A percentile compares a stretch with the other conserved stretches of the same genome.
phyloP scores from a whole-genome alignment of 2,113 vertebrate genomes.

The Lipophrys pholis region DNA sequence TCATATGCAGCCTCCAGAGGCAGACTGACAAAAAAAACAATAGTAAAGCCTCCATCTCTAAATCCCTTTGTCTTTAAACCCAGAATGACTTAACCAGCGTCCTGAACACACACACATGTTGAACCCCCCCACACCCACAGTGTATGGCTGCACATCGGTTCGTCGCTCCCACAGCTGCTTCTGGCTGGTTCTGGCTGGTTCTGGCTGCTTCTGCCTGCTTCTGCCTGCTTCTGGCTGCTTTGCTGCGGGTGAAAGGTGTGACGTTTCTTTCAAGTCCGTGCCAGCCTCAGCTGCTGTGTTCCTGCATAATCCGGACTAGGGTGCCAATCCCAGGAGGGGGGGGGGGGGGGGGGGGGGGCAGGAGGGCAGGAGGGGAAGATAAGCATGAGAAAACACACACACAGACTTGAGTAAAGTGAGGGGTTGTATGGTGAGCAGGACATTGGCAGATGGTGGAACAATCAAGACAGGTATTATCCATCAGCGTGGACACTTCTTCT shows the following conservation, averaged over 20 bases:
- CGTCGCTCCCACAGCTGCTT: constrained; percentile 30
- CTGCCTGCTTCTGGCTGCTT: too few relatives aligned
- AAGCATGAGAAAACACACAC: constrained; percentile 6
- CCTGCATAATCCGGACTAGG: constrained; percentile 39
- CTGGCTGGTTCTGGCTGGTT: too few relatives aligned
- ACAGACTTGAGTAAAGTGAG: constrained; percentile 2
- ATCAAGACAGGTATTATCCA: constrained; percentile 39
- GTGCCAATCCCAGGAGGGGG: constrained; percentile 1
- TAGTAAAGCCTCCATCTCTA: constrained; percentile 38
- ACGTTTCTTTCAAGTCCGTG: constrained; percentile 36
- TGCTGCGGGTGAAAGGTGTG: constrained; percentile 53
- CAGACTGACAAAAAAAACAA: constrained; percentile 32
- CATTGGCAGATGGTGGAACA: constrained; percentile 31
- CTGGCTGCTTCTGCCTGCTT: too few relatives aligned
- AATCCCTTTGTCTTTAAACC: constrained; percentile 61
- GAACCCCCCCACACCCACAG: constrained; percentile 5
- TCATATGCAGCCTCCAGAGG: constrained; percentile 41
- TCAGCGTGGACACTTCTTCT: constrained; percentile 12
- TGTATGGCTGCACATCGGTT: constrained; percentile 11
- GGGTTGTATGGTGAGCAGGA: constrained; percentile 14
- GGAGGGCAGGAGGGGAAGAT: too few relatives aligned
- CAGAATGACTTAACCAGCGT: constrained; percentile 33
- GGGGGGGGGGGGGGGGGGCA: too few relatives aligned
- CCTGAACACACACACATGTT: constrained; percentile 25
- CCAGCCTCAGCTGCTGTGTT: constrained; percentile 36